phyloP scores from a whole-genome alignment of 2,797 vertebrate species.

The Falco columbarius region DNA sequence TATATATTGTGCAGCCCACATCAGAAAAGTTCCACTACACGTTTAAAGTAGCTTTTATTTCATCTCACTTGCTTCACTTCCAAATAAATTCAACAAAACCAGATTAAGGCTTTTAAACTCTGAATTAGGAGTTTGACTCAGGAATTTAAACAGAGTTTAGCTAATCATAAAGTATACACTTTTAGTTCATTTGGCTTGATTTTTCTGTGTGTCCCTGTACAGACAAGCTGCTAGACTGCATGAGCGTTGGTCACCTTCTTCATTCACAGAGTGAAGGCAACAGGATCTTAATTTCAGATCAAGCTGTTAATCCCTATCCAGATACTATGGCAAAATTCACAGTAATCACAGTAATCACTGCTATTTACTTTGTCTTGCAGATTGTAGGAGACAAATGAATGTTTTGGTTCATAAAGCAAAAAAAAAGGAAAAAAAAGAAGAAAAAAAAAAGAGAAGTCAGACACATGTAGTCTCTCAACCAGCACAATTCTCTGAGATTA shows the following conservation, averaged over 20 bases:
- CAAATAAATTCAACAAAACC: not conserved
- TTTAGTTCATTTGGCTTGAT: not conserved
- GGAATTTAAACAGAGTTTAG: not conserved
- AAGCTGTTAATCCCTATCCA: not conserved
- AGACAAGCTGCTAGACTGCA: not conserved
- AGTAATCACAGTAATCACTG: not conserved
- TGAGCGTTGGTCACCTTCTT: not conserved
- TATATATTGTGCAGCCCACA: not conserved
- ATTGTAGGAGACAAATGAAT: not conserved
- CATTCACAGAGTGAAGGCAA: not conserved
- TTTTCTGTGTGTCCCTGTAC: not conserved
- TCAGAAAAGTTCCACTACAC: not conserved
- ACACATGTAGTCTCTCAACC: not conserved
- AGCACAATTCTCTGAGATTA: conserved; percentile 54
- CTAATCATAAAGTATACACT: not conserved
- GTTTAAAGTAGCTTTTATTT: not conserved
- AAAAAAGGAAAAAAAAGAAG: no score
- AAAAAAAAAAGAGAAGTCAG: not conserved
- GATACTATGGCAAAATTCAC: not conserved
- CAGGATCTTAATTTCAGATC: not conserved
- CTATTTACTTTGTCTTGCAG: not conserved
- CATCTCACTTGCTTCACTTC: not conserved
- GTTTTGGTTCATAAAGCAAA: not conserved
- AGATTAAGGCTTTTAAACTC: not conserved
- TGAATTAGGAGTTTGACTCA: not conserved